These are phyloP conservation scores for Periophthalmus magnuspinnatus DNA, from an alignment of 2,797 vertebrate genomes.

Conservation along the genomic window DNA sequence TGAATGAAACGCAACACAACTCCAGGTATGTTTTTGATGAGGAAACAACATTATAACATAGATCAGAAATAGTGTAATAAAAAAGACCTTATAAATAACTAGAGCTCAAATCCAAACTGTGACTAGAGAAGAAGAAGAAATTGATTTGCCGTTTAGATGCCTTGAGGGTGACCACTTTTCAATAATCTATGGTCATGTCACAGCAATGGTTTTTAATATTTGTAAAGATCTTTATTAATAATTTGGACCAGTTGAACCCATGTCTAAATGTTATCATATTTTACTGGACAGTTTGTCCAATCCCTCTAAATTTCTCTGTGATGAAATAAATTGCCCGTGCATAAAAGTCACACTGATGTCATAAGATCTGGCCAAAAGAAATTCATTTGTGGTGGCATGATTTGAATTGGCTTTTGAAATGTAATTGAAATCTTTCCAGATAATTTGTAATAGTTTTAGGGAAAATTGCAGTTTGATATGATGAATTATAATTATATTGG, in stretches of 20 bases:
- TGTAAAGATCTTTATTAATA: background rate
- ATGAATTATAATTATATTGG: background rate
- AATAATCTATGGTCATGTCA: too few species aligned
- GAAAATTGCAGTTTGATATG: background rate
- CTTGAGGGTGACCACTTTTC: background rate
- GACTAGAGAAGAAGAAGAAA: too few species aligned
- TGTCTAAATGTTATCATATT: background rate
- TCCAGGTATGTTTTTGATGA: too few species aligned
- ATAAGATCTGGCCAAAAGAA: background rate
- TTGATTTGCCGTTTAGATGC: too few species aligned
- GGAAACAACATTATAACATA: too few species aligned
- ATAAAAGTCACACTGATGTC: conserved; percentile 2
- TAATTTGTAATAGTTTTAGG: background rate
- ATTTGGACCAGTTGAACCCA: background rate
- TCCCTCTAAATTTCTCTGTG: background rate
- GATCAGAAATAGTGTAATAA: too few species aligned
- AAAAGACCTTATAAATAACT: too few species aligned
- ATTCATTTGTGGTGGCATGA: background rate
- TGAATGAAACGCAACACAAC: too few species aligned
- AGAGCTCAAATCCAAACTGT: too few species aligned
- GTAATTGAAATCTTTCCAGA: background rate
- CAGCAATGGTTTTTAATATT: background rate
- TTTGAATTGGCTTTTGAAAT: background rate
- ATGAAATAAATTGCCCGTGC: background rate
- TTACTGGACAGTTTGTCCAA: background rate